Base-by-base conservation (phyloP, 2,113 vertebrate species). In the Oenanthe oenanthe region DNA sequence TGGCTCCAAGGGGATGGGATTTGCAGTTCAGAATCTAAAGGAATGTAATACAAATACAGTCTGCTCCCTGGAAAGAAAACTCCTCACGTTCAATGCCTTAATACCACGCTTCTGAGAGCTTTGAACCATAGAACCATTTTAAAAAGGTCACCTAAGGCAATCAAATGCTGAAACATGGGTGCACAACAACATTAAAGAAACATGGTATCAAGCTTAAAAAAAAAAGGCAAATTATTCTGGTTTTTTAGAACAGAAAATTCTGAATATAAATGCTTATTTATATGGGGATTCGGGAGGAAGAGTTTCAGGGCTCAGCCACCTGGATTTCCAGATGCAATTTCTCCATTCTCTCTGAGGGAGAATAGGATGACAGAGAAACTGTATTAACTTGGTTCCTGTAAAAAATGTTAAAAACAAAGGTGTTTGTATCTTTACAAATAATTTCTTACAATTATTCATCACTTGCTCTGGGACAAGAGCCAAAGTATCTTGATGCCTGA, bases 311-410 rank as follows among this genome's bases (percentile, higher is more conserved):
- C 57, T 91, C 45, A 65, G 34, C 93, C 43, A 31, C 48, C 72
- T 96, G 95, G 80, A 93, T 96, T 94, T 92, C 90, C 73, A 42
- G 53, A 82, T 43, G 18, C 53, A 74, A 18, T 84, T 94, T 71
- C 47, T 85, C 72, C 34, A 31, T 92, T 94, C 65, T 91, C 91
- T 70, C 88, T 95, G 93, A 71, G 92, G 95, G 93, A 91, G 58
- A 68, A 60, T 42, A 90, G 91, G 84, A 88, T 45, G 34, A 53
- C 32, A 76, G 92, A 92, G 82, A 40, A 79, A 65, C 54, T 68
- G 84, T 91, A 85, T 95, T 96, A 75, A 91, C 32, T 70, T 94
- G 63, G 89, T 96, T 95, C 94, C 95, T 94, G 57, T 96, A 94
- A 88, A 94, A 94, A 73, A 91, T 92, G 70, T 86, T 96, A 86